Percentiles rank a stretch among this genome's conserved stretches.
Evolutionary conservation across 2,113 vertebrate species (phyloP).

Genomic region (Ondatra zibethicus): DNA sequence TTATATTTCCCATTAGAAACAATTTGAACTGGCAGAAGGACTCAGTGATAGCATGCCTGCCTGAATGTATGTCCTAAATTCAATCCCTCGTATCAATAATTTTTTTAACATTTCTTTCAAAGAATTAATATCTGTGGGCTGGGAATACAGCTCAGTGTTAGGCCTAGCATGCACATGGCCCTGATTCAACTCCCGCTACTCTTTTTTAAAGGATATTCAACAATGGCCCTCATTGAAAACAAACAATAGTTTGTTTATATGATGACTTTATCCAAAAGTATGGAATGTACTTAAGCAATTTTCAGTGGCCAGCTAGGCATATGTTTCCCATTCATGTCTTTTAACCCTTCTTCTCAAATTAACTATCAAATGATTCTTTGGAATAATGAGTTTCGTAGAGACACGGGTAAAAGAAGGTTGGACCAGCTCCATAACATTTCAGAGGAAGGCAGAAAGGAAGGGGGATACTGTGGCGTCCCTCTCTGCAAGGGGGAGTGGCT

Average conservation of each 20-base stretch:
- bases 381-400: constrained; percentile 19
- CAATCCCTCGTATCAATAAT: not conserved
- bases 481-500: not conserved
- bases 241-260: not conserved
- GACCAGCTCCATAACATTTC: not conserved
- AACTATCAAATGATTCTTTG: not conserved
- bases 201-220: not conserved
- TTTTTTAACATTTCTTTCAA: not conserved
- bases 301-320: not conserved
- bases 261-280: constrained; percentile 13
- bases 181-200: not conserved
- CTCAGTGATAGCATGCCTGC: not conserved
- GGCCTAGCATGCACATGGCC: not conserved
- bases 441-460: not conserved
- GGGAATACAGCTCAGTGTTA: not conserved
- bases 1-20: not conserved
- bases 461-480: not conserved
- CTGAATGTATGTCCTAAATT: not conserved
- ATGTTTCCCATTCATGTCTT: not conserved
- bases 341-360: not conserved
- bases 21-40: not conserved
- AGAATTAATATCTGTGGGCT: not conserved
- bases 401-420: not conserved
- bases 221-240: not conserved
- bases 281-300: not conserved